These are phyloP conservation scores for Dicycla oo DNA, from an alignment of 2,888 invertebrate genomes.

Conservation along the genomic window DNA sequence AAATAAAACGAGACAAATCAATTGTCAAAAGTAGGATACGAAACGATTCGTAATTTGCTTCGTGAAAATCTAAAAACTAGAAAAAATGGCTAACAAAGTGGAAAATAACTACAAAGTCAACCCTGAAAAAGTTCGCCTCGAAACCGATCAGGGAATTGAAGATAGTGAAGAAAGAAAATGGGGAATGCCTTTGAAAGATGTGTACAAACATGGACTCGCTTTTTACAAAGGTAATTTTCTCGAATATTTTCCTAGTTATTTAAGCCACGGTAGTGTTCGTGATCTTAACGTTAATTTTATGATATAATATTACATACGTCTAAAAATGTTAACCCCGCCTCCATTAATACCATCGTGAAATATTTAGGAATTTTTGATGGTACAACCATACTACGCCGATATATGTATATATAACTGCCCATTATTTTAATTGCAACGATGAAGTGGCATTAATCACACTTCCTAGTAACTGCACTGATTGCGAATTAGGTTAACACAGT, in stretches of 20 bases:
- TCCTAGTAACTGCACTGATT: conserved; percentile 32
- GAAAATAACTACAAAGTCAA: conserved; percentile 80
- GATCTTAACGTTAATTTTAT: conserved; percentile 5
- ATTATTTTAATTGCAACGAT: conserved; percentile 39
- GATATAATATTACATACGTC: not conserved
- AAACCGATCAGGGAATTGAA: conserved; percentile 87
- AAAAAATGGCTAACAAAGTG: conserved; percentile 77
- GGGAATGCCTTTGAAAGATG: conserved; percentile 93
- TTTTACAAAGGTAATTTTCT: conserved; percentile 97
- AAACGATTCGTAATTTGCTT: conserved; percentile 54
- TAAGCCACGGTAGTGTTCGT: not conserved
- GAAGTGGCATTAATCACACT: conserved; percentile 18
- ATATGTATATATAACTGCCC: conserved; percentile 21
- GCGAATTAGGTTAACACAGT: conserved; percentile 3
- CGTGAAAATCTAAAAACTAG: conserved; percentile 47
- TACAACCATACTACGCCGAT: conserved; percentile 14
- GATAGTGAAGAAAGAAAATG: conserved; percentile 91
- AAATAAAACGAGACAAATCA: conserved; percentile 37
- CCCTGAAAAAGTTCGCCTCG: conserved; percentile 84
- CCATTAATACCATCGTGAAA: conserved; percentile 16
- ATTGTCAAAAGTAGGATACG: conserved; percentile 54
- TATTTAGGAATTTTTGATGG: conserved; percentile 31
- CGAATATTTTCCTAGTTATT: conserved; percentile 12
- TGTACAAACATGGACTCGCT: conserved; percentile 96
- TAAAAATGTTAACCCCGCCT: conserved; percentile 14